These are phyloP conservation scores for Junonia oenone DNA, from an alignment of 2,888 invertebrate genomes.

Conservation along the genomic window DNA sequence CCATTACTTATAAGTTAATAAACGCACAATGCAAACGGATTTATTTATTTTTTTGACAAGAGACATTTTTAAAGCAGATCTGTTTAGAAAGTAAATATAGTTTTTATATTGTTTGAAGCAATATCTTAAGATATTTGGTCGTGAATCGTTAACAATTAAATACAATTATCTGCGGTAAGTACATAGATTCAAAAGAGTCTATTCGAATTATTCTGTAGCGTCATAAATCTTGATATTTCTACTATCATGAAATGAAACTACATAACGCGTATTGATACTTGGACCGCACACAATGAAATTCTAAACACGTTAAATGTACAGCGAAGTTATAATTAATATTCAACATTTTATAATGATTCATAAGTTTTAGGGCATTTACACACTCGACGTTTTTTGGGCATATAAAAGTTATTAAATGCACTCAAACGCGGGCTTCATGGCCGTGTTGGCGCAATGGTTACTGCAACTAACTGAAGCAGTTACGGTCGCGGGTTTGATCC, in stretches of 20 bases:
- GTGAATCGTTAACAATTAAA: neutral
- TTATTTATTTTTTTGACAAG: no score
- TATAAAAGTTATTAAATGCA: no score
- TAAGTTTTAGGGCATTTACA: neutral
- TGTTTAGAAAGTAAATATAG: neutral
- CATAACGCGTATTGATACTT: conserved; percentile 1
- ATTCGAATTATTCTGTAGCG: neutral
- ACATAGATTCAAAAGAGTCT: neutral
- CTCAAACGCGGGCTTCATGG: no score
- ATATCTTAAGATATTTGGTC: neutral
- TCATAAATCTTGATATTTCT: neutral
- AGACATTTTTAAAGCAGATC: neutral
- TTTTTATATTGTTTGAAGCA: neutral
- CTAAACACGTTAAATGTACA: neutral
- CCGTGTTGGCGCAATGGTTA: no score
- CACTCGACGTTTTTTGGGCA: no score
- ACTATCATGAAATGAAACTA: neutral
- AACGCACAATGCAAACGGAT: neutral
- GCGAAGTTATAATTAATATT: neutral
- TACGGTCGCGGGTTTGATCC: no score
- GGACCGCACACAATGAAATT: neutral
- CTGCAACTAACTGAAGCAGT: no score
- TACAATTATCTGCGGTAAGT: neutral
- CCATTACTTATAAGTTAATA: neutral
- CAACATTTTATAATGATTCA: neutral